Percentiles rank a stretch among this genome's conserved stretches.
These are phyloP conservation scores for Gavia stellata DNA, from an alignment of 2,113 vertebrate genomes.

Conservation along the genomic window DNA sequence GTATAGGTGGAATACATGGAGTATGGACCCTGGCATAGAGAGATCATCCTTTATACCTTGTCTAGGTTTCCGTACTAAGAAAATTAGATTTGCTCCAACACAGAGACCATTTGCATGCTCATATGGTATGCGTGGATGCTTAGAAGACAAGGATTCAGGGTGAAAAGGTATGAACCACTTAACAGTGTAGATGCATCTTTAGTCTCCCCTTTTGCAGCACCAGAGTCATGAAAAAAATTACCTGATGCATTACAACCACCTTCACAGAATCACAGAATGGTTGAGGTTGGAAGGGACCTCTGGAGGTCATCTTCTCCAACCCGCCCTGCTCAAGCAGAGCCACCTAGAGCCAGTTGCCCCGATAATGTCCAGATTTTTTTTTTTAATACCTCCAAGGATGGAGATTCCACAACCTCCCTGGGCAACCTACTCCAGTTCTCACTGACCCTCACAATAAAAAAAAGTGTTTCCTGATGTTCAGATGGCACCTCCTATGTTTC, in stretches of 20 bases:
- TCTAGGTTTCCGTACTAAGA: background rate
- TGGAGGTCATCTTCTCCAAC: background rate
- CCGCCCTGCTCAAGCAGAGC: background rate
- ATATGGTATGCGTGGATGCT: background rate
- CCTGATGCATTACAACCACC: background rate
- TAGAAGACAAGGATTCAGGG: background rate
- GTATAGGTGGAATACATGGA: background rate
- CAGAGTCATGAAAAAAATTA: background rate
- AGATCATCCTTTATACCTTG: background rate
- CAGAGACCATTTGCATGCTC: background rate
- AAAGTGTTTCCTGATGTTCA: background rate
- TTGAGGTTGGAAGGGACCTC: background rate
- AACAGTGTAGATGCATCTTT: background rate
- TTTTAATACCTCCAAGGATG: background rate
- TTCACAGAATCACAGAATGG: background rate
- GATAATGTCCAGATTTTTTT: rapidly evolving
- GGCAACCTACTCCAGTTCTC: background rate
- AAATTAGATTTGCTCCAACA: background rate
- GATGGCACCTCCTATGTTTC: background rate
- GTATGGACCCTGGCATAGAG: background rate
- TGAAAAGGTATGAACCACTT: background rate
- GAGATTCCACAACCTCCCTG: background rate
- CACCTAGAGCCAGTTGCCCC: background rate
- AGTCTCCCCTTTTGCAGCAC: background rate
- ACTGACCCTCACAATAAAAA: background rate